Percentiles rank a stretch among this genome's conserved stretches.
phyloP scores from a whole-genome alignment of 1,140 invertebrate genomes.

The Orchesella cincta region DNA sequence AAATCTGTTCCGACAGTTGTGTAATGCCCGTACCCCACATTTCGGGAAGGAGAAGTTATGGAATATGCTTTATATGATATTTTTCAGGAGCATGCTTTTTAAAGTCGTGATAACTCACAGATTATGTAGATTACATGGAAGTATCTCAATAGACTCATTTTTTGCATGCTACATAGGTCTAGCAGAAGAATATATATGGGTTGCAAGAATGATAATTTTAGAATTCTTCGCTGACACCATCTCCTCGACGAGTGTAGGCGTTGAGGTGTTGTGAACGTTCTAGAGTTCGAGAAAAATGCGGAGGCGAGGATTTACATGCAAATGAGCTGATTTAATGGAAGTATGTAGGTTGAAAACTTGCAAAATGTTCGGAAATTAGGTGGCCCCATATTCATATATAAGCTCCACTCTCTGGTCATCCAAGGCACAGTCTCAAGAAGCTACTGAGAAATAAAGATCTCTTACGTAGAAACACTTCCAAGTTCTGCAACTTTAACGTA shows the following conservation, averaged over 20 bases:
- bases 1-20: no score
- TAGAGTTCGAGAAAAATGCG: conserved; percentile 11
- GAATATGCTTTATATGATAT: no score
- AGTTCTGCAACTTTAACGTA: background rate
- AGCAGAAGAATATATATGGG: background rate
- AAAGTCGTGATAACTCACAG: no score
- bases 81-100: no score
- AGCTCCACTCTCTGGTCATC: background rate
- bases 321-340: background rate
- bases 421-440: background rate
- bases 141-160: no score
- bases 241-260: background rate
- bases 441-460: background rate
- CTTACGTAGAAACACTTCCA: background rate
- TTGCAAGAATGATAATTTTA: conserved; percentile 19
- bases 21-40: no score
- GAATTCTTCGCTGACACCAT: conserved; percentile 6
- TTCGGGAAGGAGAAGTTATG: no score
- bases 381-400: conserved; percentile 18
- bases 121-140: no score
- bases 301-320: conserved; percentile 6
- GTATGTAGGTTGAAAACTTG: background rate
- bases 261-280: conserved; percentile 12
- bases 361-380: conserved; percentile 13
- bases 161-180: background rate